Evolutionary conservation across 2,113 vertebrate species (phyloP).

Genomic region (Amazona guildingii): DNA sequence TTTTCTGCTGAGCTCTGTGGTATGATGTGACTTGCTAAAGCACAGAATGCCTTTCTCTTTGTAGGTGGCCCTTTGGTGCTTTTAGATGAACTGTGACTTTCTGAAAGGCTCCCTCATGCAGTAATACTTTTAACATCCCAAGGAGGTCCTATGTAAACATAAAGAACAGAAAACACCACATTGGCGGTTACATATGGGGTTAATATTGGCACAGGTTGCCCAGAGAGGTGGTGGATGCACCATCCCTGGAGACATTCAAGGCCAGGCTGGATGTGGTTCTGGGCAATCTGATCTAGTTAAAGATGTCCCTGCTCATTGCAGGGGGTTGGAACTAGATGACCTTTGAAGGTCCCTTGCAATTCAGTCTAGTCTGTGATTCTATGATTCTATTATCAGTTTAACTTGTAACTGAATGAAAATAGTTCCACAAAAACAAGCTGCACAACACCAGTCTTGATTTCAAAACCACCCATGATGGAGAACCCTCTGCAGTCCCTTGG

Average conservation of each 20-base stretch:
- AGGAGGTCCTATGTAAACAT: accelerated
- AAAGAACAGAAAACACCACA: not conserved
- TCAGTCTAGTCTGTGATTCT: not conserved
- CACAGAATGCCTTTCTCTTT: not conserved
- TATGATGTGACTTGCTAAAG: not conserved
- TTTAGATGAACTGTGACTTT: not conserved
- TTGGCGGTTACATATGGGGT: accelerated
- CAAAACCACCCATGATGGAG: not conserved
- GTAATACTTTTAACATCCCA: not conserved
- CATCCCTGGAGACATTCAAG: not conserved
- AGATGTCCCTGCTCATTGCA: not conserved
- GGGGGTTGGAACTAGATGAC: not conserved
- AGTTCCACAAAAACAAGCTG: not conserved
- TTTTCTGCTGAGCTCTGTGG: not conserved
- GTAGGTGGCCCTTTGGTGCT: not conserved
- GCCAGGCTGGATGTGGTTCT: not conserved
- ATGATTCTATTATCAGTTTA: not conserved
- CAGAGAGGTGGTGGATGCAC: not conserved
- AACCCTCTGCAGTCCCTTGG: not conserved
- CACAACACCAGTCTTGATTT: not conserved
- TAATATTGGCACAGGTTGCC: not conserved
- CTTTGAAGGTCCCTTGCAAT: not conserved
- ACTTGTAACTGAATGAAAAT: not conserved
- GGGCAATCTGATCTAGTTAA: not conserved
- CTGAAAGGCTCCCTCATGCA: not conserved